These are phyloP conservation scores for Xestoiulus laeticollis DNA, from an alignment of 2,888 invertebrate species.

Conservation along the genomic window DNA sequence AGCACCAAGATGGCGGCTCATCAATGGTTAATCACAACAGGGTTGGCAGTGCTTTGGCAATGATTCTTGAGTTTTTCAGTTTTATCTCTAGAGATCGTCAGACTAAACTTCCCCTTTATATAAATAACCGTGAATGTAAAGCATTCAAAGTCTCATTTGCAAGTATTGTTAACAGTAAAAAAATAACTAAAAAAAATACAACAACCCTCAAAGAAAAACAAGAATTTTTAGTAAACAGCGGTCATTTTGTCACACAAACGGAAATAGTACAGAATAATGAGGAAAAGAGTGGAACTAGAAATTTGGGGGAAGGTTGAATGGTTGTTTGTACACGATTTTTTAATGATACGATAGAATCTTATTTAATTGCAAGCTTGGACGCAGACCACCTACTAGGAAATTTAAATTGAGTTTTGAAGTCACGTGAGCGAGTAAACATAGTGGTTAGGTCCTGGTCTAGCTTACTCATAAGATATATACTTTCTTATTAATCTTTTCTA, in stretches of 20 bases:
- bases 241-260: constrained; percentile 13
- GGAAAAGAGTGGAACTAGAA: not conserved
- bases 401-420: not conserved
- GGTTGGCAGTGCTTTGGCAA: not conserved
- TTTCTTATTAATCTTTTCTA: too few relatives aligned
- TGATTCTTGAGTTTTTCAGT: not conserved
- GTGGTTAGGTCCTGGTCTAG: too few relatives aligned
- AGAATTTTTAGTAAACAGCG: not conserved
- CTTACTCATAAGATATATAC: too few relatives aligned
- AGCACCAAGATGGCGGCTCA: constrained; percentile 27
- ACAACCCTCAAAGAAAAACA: not conserved
- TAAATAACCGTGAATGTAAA: not conserved
- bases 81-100: not conserved
- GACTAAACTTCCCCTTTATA: not conserved
- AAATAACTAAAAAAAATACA: not conserved
- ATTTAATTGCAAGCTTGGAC: not conserved
- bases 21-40: not conserved
- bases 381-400: constrained; percentile 17
- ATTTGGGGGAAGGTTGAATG: not conserved
- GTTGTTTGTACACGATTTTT: not conserved
- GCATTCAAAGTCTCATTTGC: not conserved
- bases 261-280: constrained; percentile 5
- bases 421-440: constrained; percentile 17
- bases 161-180: not conserved
- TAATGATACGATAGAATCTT: not conserved